Evolutionary conservation across 2,888 invertebrate genomes (phyloP), one percentile per base, ranked within the genome.

Genomic region (Proisotoma minuta): DNA sequence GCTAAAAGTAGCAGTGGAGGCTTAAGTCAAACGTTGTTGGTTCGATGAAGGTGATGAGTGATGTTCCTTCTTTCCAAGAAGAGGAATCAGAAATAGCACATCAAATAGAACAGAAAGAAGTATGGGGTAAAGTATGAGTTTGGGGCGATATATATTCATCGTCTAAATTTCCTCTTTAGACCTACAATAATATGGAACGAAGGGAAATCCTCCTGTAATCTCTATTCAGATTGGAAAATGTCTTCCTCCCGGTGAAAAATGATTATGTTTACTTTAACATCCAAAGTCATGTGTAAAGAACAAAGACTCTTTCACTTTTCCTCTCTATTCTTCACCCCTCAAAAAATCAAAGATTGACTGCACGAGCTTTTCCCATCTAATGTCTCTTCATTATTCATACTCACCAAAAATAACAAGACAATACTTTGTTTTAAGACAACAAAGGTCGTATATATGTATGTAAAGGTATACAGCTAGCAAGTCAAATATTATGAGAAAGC

Each of bases 191-290:
- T 43, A n/a, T 20, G 43, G 43, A n/a, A 49, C 49, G 4, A 24
- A 23, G 34, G 49, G 12, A 49, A 49, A 49, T 49, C 47, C 47
- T 40, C 27, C 27, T 43, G 43, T 56, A 56, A 56, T 56, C 56
- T 56, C 26, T 47, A 56, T 56, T 56, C 56, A 56, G 56, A 56
- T 56, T 56, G 56, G 56, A 56, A 56, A 56, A 56, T 43, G 56
- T 43, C 56, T 56, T 56, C 54, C 54, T 54, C n/a, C 27, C 56
- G 20, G 56, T 56, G 56, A 56, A 56, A 56, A 56, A 56, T 56
- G 56, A 56, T 56, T 56, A 47, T 56, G 56, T 56, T 56, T 56
- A 56, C 56, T 56, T 56, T 56, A 15, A 26, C 2, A 56, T 15
- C 20, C 27, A 47, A 56, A 40, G 56, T 56, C 47, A 56, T 34